Evolutionary conservation across 1,140 invertebrate species (phyloP), one percentile per base, ranked within the genome.

Genomic region (Octopus bimaculoides): DNA sequence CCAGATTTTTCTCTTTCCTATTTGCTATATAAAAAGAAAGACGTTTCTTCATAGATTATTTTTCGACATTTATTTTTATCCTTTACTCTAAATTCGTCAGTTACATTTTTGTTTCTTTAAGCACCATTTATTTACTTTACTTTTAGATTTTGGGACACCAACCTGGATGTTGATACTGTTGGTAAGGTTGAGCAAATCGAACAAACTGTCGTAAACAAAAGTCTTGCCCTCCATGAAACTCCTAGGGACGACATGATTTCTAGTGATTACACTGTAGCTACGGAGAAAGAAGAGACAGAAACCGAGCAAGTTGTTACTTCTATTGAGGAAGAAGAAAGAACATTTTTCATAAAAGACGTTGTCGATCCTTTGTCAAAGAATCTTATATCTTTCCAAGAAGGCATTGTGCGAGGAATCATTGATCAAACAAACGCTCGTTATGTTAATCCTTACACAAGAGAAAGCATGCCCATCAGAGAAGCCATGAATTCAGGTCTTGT

Each of bases 401-500:
- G 88, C n/a, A 84, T 88, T 41, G 75, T 85, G 73, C 79, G 86
- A 52, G 88, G 88, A 54, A 84, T 89, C 54, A 83, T 89, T 14
- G 86, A 89, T 78, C 85, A 88, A 54, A 85, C 82, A 8, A 79
- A 78, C 52, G 81, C 79, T 7, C 77, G 75, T 52, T 88, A 84
- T 78, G 75, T 85, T 41, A 83, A 88, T 78, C 82, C 81, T 0
- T 73, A 77, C 17, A 87, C 86, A 1, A 84, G 84, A 9, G 81
- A 83, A 66, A 82, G 79, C 52, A 86, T 92, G 41, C 82, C 91
- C 2, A 85, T 93, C 52, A 85, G 88, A 14, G 90, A 92, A 76
- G 92, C 93, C 26, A 90, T 93, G 84, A 91, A 87, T 79, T 85
- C 88, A 71, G 91, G 90, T 17, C 84, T 90, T 41, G 87, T 93